Evolutionary conservation across 2,797 vertebrate species (phyloP), one percentile per base, ranked within the genome.

Genomic region (Anomalospiza imberbis): DNA sequence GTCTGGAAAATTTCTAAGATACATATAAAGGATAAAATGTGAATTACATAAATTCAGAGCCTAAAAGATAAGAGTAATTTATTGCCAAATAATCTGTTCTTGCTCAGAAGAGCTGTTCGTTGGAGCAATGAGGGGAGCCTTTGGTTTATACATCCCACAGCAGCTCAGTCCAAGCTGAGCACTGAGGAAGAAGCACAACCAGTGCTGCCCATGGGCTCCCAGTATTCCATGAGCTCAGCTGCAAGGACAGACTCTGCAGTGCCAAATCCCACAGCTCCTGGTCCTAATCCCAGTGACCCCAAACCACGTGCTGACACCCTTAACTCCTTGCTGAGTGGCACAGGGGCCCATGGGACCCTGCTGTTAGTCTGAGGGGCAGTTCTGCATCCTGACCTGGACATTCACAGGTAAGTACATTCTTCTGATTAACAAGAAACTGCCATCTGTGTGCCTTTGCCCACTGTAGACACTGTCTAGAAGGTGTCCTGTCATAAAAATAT

Each of bases 261-360:
- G 36, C 42, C 21, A n/a, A 0, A 32, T 78, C 29, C 20, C 19
- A 22, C 25, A 62, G 65, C 72, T 65, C 47, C 66, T 26, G 6
- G 38, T 45, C 29, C 80, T 13, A 4, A 15, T 28, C 13, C 67
- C 60, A 32, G 55, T 2, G 18, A 54, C 42, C 34, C n/a, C 38
- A 42, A 50, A 16, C 19, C 40, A 31, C 0, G 0, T 20, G 19
- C 44, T 51, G 60, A 36, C 3, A 2, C 7, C 5, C 19, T 10
- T n/a, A 1, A 0, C 34, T 65, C 29, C n/a, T 42, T 44, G 13
- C 36, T 38, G 78, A 62, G 71, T 1, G 17, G 34, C 81, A 47
- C n/a, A n/a, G 25, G 7, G 13, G 7, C 28, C 48, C 22, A 2
- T 12, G 15, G 58, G 14, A 67, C 29, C 19, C 10, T 4, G 28